phyloP scores from a whole-genome alignment of 2,888 invertebrate genomes.

The Heterodera filipjevi region DNA sequence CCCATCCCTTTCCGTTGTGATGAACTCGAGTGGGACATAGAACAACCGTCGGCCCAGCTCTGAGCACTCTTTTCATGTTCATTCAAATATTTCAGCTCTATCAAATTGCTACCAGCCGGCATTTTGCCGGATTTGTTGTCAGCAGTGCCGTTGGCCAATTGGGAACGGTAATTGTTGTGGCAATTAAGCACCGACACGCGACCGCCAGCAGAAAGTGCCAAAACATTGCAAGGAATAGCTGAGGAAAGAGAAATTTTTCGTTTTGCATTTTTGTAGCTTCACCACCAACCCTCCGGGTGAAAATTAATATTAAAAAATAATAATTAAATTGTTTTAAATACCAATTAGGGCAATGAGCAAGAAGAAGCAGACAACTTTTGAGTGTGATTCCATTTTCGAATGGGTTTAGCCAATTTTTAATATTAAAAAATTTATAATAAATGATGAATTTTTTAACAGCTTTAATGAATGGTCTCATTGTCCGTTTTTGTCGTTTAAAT shows the following conservation, averaged over 20 bases:
- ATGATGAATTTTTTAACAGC: no score
- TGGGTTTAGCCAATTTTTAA: no score
- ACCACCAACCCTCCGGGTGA: no score
- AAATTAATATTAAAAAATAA: no score
- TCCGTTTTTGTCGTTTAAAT: no score
- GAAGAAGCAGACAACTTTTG: no score
- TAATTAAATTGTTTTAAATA: no score
- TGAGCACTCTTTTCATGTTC: conserved; percentile 42
- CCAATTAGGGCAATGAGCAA: no score
- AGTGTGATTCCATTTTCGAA: no score
- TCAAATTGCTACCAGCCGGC: conserved; percentile 27
- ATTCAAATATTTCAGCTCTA: conserved; percentile 27
- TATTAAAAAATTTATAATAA: no score
- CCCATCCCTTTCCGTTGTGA: conserved; percentile 39
- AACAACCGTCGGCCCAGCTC: conserved; percentile 42
- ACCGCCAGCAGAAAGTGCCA: background rate
- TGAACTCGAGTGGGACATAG: conserved; percentile 38
- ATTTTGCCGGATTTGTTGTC: background rate
- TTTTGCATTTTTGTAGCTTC: no score
- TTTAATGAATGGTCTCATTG: no score
- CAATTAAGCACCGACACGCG: background rate
- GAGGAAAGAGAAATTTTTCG: background rate
- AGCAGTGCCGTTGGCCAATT: conserved; percentile 20
- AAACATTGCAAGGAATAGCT: background rate
- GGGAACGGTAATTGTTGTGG: conserved; percentile 30